Base-by-base conservation (phyloP, 2,797 vertebrate species). In the Clarias platycephalus region DNA sequence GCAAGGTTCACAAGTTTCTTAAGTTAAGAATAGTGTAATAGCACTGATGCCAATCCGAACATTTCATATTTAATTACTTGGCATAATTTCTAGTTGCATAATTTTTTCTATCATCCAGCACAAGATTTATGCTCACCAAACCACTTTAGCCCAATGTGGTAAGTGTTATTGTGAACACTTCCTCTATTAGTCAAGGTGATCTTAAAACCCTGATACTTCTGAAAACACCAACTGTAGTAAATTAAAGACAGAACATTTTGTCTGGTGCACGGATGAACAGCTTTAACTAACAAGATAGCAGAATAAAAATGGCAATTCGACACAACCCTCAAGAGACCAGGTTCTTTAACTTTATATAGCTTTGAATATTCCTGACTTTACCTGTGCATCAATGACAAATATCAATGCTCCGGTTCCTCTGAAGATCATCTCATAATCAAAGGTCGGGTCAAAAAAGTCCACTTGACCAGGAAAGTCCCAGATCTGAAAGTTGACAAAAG, bases 381-480 rank as follows among this genome's bases (percentile, higher is more conserved):
- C 98, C 97, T 99, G 98, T 87, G 98, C 98, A 78, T 99, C 98
- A 57, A 99, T 99, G 91, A 99, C 98, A 91, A 99, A 99, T 93
- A 99, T 99, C 91, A 99, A 94, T 18, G 98, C 98, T 80, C 98
- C 98, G 0, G 98, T 99, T 91, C 98, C 98, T 92, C 98, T 96
- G 95, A 99, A 99, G 92, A 99, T 99, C 98, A 99, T 99, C 94
- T 99, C 98, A 2, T 99, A 99, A 94, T 99, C 98, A 89, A 99
- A 99, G 0, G 98, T 98, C 53, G 98, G 97, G 88, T 99, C 98
- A 88, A 99, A 98, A 94, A 99, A 99, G 93, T 99, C 98, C 86
- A 99, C 97, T 91, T 99, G 98, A 60, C 97, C 98, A 4, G 98
- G 98, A 89, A 99, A 99, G 91, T 99, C 98, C 98, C 98, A 99